A percentile compares a stretch with the other conserved stretches of the same genome.
These are phyloP conservation scores for Brachynemurus nebulosus DNA, from an alignment of 2,888 invertebrate species.

Conservation along the genomic window DNA sequence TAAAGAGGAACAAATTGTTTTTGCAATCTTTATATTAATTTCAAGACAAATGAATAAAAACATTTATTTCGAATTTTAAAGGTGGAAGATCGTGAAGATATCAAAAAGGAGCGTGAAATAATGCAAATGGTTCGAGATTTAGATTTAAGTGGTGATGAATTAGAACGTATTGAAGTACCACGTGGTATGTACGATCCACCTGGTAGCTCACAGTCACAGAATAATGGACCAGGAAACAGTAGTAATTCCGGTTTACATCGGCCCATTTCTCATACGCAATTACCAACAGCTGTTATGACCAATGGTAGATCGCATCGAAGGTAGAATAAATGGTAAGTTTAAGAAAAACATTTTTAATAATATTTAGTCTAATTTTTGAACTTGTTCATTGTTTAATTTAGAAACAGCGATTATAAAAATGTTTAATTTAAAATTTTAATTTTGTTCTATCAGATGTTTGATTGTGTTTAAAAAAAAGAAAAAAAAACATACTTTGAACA, in stretches of 20 bases:
- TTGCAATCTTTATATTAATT: too few species aligned
- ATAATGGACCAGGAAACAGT: constrained; percentile 12
- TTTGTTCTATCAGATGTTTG: too few species aligned
- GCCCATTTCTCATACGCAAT: constrained; percentile 7
- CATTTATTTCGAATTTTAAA: too few species aligned
- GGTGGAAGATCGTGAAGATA: constrained; percentile 55
- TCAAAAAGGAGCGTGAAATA: constrained; percentile 82
- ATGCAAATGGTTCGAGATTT: constrained; percentile 88
- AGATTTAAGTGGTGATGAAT: constrained; percentile 64
- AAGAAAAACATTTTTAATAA: background rate
- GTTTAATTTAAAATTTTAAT: too few species aligned
- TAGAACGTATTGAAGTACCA: constrained; percentile 52
- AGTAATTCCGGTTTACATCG: constrained; percentile 1
- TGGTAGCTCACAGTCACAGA: constrained; percentile 24
- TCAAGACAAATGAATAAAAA: too few species aligned
- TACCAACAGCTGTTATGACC: constrained; percentile 23
- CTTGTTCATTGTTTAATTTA: too few species aligned
- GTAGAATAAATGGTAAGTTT: constrained; percentile 21
- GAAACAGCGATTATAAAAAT: too few species aligned
- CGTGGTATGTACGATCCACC: constrained; percentile 42
- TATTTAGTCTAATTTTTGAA: too few species aligned
- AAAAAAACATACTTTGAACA: too few species aligned
- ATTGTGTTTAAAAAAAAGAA: too few species aligned
- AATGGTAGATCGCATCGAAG: constrained; percentile 29
- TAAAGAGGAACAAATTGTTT: too few species aligned